Evolutionary conservation across 2,888 invertebrate species (phyloP).

Genomic region (Steromphala cineraria): DNA sequence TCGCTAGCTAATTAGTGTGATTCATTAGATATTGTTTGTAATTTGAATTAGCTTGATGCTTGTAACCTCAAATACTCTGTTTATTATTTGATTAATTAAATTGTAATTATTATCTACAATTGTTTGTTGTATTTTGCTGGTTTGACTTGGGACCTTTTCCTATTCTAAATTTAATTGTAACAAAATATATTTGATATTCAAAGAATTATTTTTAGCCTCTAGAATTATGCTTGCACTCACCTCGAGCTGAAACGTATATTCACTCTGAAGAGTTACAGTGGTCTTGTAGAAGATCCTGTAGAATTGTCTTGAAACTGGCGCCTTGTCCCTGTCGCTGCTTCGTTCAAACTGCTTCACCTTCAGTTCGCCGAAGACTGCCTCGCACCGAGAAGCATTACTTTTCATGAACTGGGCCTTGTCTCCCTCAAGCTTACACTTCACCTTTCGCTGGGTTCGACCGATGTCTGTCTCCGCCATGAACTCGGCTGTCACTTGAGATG

Average conservation of each 20-base stretch:
- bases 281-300: neutral
- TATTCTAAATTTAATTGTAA: too few species aligned
- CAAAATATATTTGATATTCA: too few species aligned
- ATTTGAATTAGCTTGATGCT: too few species aligned
- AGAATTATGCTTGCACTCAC: too few species aligned
- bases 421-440: neutral
- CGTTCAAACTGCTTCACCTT: conserved; percentile 6
- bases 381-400: neutral
- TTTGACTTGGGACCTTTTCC: too few species aligned
- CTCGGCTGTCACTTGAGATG: neutral
- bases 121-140: too few species aligned
- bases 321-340: neutral
- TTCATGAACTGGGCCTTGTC: neutral
- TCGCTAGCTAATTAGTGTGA: too few species aligned
- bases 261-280: neutral
- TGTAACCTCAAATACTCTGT: too few species aligned
- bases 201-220: too few species aligned
- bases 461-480: neutral
- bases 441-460: neutral
- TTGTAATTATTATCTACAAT: too few species aligned
- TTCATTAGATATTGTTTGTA: too few species aligned
- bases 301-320: neutral
- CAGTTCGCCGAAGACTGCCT: neutral
- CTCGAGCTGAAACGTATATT: neutral
- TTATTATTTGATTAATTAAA: too few species aligned